A percentile compares a stretch with the other conserved stretches of the same genome.
Evolutionary conservation across 2,113 vertebrate species (phyloP).

Genomic region (Centropristis striata): DNA sequence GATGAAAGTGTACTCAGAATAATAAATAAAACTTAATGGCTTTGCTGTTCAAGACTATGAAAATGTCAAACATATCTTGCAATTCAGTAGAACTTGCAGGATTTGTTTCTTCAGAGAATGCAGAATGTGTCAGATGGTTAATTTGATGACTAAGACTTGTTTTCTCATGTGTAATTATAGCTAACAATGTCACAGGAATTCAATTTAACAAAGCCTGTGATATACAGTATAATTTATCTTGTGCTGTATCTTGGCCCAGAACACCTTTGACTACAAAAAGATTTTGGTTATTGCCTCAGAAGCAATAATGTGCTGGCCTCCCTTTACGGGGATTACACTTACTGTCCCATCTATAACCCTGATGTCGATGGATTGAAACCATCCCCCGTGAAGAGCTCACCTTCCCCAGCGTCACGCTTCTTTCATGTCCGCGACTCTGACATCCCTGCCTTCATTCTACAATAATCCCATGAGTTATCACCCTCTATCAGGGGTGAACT

Average conservation of each 20-base stretch:
- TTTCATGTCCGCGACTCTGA: constrained; percentile 15
- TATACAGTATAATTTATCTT: background rate
- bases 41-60: background rate
- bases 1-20: background rate
- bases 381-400: background rate
- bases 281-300: constrained; percentile 29
- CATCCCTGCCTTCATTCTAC: constrained; percentile 31
- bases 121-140: background rate
- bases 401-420: background rate
- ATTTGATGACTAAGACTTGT: background rate
- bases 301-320: constrained; percentile 31
- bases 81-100: background rate
- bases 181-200: background rate
- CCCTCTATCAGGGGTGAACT: constrained; percentile 19
- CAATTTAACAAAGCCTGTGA: background rate
- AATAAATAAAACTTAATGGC: background rate
- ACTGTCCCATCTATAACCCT: constrained; percentile 30
- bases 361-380: constrained; percentile 17
- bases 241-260: background rate
- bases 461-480: constrained; percentile 55
- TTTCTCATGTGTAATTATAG: background rate
- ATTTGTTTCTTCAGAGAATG: background rate
- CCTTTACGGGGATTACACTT: constrained; percentile 16
- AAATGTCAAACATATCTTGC: background rate
- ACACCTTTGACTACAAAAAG: constrained; percentile 8